These are phyloP conservation scores for Chionomys nivalis DNA, from an alignment of 2,113 vertebrate species.

Conservation along the genomic window DNA sequence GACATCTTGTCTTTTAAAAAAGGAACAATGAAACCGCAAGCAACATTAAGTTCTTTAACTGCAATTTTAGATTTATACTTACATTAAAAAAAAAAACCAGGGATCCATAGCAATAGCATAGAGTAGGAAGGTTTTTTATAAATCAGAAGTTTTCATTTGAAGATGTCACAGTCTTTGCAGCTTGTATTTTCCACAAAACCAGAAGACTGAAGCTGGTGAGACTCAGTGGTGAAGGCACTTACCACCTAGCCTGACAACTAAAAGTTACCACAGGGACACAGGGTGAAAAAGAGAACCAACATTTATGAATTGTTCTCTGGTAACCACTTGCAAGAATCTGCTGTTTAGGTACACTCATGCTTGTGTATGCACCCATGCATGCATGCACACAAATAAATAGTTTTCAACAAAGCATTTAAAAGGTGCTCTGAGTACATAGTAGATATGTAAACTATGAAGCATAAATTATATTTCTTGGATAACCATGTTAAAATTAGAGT, in stretches of 20 bases:
- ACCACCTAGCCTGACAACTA: no score
- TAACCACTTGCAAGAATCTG: not conserved
- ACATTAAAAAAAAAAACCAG: not conserved
- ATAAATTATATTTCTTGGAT: not conserved
- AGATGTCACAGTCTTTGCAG: not conserved
- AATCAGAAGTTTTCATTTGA: not conserved
- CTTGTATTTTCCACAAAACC: not conserved
- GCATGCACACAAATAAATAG: no score
- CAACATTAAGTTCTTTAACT: not conserved
- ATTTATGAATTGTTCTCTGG: no score
- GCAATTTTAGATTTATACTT: not conserved
- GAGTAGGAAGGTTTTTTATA: not conserved
- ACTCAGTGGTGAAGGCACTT: no score
- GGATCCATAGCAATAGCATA: not conserved
- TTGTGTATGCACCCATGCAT: no score
- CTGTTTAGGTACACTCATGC: not conserved
- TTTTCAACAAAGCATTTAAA: not conserved
- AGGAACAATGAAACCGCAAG: not conserved
- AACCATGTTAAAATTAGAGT: not conserved
- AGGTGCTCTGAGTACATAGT: not conserved
- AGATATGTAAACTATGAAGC: not conserved
- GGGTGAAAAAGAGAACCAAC: not conserved
- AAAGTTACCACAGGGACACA: not conserved
- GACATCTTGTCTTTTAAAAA: not conserved
- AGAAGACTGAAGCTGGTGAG: not conserved